A percentile compares a stretch with the other conserved stretches of the same genome.
Evolutionary conservation across 1,140 invertebrate species (phyloP).

Genomic region (Dufourea novaeangliae): DNA sequence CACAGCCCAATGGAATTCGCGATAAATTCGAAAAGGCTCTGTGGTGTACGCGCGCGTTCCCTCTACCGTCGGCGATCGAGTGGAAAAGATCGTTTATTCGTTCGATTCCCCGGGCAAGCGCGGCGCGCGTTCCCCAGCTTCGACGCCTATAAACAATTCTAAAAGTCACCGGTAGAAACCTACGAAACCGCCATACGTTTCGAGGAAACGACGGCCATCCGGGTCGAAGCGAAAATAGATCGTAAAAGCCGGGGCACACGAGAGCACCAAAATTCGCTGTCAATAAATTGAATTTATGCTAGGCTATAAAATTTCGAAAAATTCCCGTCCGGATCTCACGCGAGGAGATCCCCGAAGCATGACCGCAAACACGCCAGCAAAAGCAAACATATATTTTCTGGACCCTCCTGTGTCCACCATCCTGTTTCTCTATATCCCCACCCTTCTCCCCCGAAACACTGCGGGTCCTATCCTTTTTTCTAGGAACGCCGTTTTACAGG

Average conservation of each 20-base stretch:
- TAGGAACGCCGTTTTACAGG: slow-evolving; percentile 68
- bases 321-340: background rate
- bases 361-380: background rate
- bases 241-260: background rate
- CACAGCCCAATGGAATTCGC: background rate
- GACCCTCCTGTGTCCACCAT: background rate
- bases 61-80: background rate
- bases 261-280: background rate
- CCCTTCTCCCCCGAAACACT: background rate
- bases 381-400: slow-evolving; percentile 31
- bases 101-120: background rate
- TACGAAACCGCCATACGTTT: background rate
- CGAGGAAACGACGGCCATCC: background rate
- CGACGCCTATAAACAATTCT: slow-evolving; percentile 5
- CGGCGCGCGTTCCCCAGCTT: background rate
- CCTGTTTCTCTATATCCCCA: background rate
- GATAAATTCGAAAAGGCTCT: background rate
- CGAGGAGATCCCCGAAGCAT: background rate
- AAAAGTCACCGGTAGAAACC: background rate
- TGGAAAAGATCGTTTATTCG: background rate
- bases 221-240: slow-evolving; percentile 3
- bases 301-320: slow-evolving; percentile 13
- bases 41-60: background rate
- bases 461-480: slow-evolving; percentile 41
- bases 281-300: slow-evolving; percentile 31